These are phyloP conservation scores for Diarsia mendica DNA, from an alignment of 2,888 invertebrate genomes.

Conservation along the genomic window DNA sequence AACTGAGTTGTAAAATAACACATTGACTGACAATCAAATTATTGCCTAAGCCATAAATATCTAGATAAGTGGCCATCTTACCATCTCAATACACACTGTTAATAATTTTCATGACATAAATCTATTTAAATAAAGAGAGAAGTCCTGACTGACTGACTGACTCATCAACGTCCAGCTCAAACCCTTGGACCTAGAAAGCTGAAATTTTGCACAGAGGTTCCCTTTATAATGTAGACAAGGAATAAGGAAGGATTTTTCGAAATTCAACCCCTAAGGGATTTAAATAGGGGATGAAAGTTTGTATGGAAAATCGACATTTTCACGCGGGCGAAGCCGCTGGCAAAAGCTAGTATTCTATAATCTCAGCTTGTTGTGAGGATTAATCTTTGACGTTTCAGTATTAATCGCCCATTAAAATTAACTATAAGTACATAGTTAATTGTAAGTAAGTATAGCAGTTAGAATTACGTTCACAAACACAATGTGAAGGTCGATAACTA, in stretches of 20 bases:
- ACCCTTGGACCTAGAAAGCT: too few relatives aligned
- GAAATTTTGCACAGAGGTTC: too few relatives aligned
- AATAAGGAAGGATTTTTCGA: too few relatives aligned
- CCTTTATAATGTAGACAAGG: too few relatives aligned
- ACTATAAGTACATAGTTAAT: constrained; percentile 22
- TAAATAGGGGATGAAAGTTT: too few relatives aligned
- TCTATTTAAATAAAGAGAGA: too few relatives aligned
- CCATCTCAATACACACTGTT: background rate
- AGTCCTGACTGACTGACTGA: too few relatives aligned
- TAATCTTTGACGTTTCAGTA: constrained; percentile 42
- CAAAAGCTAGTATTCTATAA: constrained; percentile 19
- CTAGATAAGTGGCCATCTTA: background rate
- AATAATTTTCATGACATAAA: constrained; percentile 34
- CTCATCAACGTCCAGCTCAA: too few relatives aligned
- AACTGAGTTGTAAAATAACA: background rate
- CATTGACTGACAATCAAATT: background rate
- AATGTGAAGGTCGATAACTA: constrained; percentile 20
- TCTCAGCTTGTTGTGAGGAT: constrained; percentile 22
- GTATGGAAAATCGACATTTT: too few relatives aligned
- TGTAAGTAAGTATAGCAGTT: constrained; percentile 28
- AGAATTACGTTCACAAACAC: constrained; percentile 37
- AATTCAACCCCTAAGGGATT: too few relatives aligned
- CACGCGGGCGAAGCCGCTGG: too few relatives aligned
- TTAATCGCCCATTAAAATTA: constrained; percentile 41
- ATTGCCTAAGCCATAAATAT: background rate